Evolutionary conservation across 2,113 vertebrate species (phyloP).

Genomic region (Pundamilia nyererei): DNA sequence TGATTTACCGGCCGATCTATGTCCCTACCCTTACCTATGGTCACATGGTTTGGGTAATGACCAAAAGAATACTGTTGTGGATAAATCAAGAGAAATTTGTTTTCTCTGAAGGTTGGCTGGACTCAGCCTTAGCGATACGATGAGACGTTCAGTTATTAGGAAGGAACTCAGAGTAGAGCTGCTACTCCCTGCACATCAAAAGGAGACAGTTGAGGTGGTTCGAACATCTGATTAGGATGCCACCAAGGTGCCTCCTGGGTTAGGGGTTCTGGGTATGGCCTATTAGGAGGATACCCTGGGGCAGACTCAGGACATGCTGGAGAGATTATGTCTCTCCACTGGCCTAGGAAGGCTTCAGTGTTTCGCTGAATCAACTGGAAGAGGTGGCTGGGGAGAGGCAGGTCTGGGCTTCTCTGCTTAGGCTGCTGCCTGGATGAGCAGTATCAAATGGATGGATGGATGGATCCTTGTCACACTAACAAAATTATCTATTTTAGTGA

Average conservation of each 20-base stretch:
- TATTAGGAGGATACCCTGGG: background rate
- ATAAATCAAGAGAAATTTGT: background rate
- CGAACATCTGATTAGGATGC: background rate
- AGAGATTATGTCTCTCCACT: background rate
- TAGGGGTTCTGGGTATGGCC: background rate
- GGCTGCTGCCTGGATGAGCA: background rate
- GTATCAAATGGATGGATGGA: background rate
- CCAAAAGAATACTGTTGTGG: background rate
- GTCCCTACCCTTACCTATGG: background rate
- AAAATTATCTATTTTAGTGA: background rate
- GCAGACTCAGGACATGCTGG: background rate
- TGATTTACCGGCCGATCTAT: accelerated
- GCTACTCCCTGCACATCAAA: background rate
- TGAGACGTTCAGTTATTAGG: background rate
- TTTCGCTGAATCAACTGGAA: background rate
- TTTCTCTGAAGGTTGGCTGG: background rate
- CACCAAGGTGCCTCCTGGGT: background rate
- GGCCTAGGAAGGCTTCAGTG: background rate
- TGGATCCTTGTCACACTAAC: background rate
- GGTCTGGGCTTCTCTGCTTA: background rate
- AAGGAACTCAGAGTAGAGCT: background rate
- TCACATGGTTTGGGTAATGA: background rate
- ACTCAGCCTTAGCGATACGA: background rate
- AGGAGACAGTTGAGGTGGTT: background rate
- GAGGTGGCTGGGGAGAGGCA: background rate